Base-by-base conservation (phyloP, 1,140 invertebrate species). In the Philotrypesis tridentata region DNA sequence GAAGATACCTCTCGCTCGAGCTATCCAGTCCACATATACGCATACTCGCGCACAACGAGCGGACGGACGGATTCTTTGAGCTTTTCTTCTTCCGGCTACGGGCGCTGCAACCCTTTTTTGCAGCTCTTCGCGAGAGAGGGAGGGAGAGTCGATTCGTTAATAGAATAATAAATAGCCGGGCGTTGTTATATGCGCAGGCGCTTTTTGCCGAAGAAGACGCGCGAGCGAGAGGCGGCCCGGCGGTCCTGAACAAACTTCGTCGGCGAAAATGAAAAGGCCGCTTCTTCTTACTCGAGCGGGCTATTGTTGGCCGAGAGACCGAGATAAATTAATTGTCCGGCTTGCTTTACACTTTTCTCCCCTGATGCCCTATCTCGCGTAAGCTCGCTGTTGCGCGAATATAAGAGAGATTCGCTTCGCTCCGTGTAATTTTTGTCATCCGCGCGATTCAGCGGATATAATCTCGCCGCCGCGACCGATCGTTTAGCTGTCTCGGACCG, bases 91-190 rank as follows among this genome's bases (percentile, higher is more conserved):
- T 77, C 81, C 74, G 76, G 81, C 68, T 72, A n/a, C 83, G 84
- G 85, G 83, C 85, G 79, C 31, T 79, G 82, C 78, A 12, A 63
- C n/a, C 68, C 48, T 79, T 79, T 55, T 72, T 72, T 79, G 71
- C 48, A 21, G 48, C 71, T 1, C 9, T 65, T 29, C 61, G 25
- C 61, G n/a, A 9, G n/a, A n/a, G n/a, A n/a, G n/a, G n/a, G n/a
- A n/a, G n/a, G n/a, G n/a, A n/a, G 23, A 81, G 83, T 85, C 79
- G 85, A 85, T 86, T 89, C 86, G 84, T 85, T 90, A 89, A 90
- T 90, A 89, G 88, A 90, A 90, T 90, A 90, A 90, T 90, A 90
- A 90, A 90, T 89, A 88, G 70, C 83, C n/a, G n/a, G 70, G 31
- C 61, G 40, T 55, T 70, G 79, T 77, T 83, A 83, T 72, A 61